Percentiles rank a stretch among this genome's conserved stretches.
Evolutionary conservation across 2,888 invertebrate species (phyloP).

Genomic region (Dascillus cervinus): DNA sequence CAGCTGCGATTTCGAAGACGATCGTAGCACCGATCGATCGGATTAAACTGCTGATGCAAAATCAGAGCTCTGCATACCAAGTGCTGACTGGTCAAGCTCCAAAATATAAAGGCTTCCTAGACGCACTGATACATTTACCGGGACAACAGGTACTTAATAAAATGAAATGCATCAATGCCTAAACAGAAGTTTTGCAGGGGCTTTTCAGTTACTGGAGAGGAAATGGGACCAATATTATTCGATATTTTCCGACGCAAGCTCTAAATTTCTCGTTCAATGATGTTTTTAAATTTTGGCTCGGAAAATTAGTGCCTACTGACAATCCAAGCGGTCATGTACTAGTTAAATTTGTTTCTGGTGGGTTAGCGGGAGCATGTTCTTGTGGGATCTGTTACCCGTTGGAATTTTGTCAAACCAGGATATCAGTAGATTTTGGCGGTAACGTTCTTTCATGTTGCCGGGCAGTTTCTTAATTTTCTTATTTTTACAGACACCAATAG

Average conservation of each 20-base stretch:
- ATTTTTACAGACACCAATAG: slow-evolving; percentile 1
- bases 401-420: slow-evolving; percentile 19
- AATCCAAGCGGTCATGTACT: not conserved
- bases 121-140: slow-evolving; percentile 15
- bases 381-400: slow-evolving; percentile 14
- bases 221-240: slow-evolving; percentile 17
- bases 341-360: slow-evolving; percentile 15
- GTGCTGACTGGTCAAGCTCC: slow-evolving; percentile 12
- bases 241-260: slow-evolving; percentile 20
- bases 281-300: slow-evolving; percentile 6
- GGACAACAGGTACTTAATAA: slow-evolving; percentile 14
- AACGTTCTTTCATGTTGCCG: slow-evolving; percentile 4
- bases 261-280: slow-evolving; percentile 20
- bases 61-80: slow-evolving; percentile 17
- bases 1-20: slow-evolving; percentile 17
- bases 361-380: slow-evolving; percentile 15
- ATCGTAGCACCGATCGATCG: slow-evolving; percentile 18
- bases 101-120: slow-evolving; percentile 15
- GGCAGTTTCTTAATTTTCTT: not conserved
- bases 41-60: slow-evolving; percentile 19
- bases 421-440: slow-evolving; percentile 17
- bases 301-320: slow-evolving; percentile 1
- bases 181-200: slow-evolving; percentile 10
- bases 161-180: not conserved
- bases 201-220: slow-evolving; percentile 20